Percentiles rank a stretch among this genome's conserved stretches.
phyloP scores from a whole-genome alignment of 2,113 vertebrate genomes.

The Macrotis lagotis region DNA sequence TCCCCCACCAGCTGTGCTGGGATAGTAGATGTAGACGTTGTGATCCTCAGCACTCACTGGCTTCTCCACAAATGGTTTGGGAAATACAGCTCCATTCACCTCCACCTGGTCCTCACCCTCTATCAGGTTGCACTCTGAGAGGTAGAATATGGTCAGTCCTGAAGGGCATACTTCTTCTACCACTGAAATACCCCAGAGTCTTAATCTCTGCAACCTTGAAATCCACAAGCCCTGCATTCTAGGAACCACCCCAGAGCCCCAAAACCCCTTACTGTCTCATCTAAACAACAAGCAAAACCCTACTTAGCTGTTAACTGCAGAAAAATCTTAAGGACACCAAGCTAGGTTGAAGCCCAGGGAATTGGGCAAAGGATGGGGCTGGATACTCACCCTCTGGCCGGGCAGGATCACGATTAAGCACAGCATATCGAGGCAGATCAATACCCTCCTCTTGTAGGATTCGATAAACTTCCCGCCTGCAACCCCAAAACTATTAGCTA shows the following conservation, averaged over 20 bases:
- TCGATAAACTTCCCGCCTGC: constrained; percentile 97
- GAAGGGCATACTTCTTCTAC: constrained; percentile 41
- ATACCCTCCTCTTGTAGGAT: constrained; percentile 98
- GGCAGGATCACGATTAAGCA: constrained; percentile 97
- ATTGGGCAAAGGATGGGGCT: neutral
- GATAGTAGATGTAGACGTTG: constrained; percentile 99
- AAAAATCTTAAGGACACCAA: constrained; percentile 4
- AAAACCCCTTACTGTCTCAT: constrained; percentile 7
- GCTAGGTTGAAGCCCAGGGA: neutral
- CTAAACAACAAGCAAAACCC: constrained; percentile 36
- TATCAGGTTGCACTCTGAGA: constrained; percentile 94
- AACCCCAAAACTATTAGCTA: constrained; percentile 70
- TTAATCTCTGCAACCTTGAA: constrained; percentile 47
- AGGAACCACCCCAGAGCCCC: neutral
- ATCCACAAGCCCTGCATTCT: constrained; percentile 13
- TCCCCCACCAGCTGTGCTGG: constrained; percentile 96
- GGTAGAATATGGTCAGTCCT: neutral
- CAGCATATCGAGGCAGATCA: constrained; percentile 96
- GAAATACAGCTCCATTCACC: constrained; percentile 96
- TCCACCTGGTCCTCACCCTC: constrained; percentile 98
- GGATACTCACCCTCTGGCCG: constrained; percentile 91
- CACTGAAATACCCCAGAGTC: constrained; percentile 26
- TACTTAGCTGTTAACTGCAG: neutral
- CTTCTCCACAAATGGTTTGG: constrained; percentile 99
- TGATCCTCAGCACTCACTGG: constrained; percentile 98